A percentile compares a stretch with the other conserved stretches of the same genome.
These are phyloP conservation scores for Brachyrhaphis roseni DNA, from an alignment of 2,797 vertebrate genomes.

Conservation along the genomic window DNA sequence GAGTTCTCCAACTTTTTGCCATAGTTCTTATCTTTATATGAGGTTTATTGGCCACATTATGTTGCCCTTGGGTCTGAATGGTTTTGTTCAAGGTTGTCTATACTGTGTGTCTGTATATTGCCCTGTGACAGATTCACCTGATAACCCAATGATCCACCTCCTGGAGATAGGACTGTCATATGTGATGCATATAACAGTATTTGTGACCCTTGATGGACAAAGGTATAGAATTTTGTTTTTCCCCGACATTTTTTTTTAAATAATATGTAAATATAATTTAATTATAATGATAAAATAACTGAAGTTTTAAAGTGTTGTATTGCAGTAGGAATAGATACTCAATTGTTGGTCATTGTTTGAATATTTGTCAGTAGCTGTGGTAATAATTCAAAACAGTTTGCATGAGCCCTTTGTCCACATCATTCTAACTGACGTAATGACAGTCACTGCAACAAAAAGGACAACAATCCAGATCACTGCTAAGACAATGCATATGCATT, in stretches of 20 bases:
- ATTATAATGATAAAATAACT: not conserved
- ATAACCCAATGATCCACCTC: not conserved
- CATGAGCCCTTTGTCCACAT: constrained; percentile 24
- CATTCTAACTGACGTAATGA: constrained; percentile 9
- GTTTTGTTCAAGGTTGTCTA: not conserved
- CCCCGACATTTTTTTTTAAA: not conserved
- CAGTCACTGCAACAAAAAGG: not conserved
- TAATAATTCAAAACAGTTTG: constrained; percentile 17
- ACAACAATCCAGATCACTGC: constrained; percentile 8
- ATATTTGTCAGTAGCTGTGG: constrained; percentile 2
- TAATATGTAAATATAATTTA: not conserved
- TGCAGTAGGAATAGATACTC: not conserved
- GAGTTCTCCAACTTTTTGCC: no score
- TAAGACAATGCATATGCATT: constrained; percentile 11
- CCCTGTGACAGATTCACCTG: not conserved
- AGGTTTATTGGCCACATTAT: no score
- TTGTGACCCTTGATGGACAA: not conserved
- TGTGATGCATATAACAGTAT: no score
- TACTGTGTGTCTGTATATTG: not conserved
- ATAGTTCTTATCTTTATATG: no score
- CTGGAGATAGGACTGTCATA: not conserved
- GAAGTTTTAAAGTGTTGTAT: not conserved
- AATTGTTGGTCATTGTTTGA: constrained; percentile 10
- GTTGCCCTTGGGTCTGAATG: not conserved
- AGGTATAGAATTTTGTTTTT: not conserved